Evolutionary conservation across 1,140 invertebrate species (phyloP).

Genomic region (Rhopalosiphum padi): DNA sequence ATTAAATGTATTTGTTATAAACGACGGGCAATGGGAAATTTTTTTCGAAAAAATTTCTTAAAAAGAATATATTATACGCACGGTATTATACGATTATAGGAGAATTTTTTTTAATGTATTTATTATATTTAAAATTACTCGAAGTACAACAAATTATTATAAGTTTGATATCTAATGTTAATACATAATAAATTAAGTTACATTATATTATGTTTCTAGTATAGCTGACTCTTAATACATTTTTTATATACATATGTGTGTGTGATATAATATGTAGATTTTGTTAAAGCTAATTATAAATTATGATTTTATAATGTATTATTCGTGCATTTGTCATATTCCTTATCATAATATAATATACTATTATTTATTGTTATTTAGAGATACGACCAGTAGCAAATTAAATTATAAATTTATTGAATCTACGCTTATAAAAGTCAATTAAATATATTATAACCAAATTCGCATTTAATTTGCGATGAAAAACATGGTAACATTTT

Average conservation of each 20-base stretch:
- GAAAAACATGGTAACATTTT: neutral
- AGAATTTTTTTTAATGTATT: neutral
- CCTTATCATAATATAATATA: neutral
- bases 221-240: too few species aligned
- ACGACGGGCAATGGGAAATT: too few species aligned
- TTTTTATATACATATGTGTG: too few species aligned
- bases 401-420: neutral
- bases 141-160: neutral
- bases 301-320: neutral
- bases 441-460: neutral
- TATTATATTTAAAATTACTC: neutral
- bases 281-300: neutral
- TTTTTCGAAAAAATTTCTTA: too few species aligned
- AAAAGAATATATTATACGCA: too few species aligned
- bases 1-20: too few species aligned
- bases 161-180: neutral
- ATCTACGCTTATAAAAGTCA: neutral
- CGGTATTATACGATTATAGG: neutral
- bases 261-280: too few species aligned
- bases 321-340: neutral
- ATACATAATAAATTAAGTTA: neutral
- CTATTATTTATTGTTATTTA: neutral
- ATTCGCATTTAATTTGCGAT: neutral
- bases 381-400: neutral
- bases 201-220: too few species aligned